Base-by-base conservation (phyloP, 2,113 vertebrate genomes). In the Callospermophilus lateralis region DNA sequence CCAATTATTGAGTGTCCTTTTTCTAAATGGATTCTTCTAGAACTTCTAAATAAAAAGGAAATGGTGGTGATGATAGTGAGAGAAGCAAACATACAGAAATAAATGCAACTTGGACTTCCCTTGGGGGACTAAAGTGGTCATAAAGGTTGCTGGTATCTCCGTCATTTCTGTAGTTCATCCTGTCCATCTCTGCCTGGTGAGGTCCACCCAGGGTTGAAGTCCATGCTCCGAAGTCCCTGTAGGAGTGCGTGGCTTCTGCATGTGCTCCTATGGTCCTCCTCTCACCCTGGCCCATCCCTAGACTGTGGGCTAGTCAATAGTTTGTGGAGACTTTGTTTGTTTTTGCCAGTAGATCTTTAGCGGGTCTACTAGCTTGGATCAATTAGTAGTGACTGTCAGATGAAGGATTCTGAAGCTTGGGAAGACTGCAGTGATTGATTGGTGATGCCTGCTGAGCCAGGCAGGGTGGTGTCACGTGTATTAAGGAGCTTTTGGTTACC, bases 291-390 rank as follows among this genome's bases (percentile, higher is more conserved):
- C 37, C 61, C 58, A 32, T 74, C 11, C 16, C 0, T 20, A 93
- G 73, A 55, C 55, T 78, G 65, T 80, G 48, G 34, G 65, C 39
- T 51, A 42, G 48, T 58, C 83, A 58, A 1, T 55, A 81, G 48
- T 93, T 72, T 61, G 16, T 61, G 45, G 30, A 48, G 55, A 8
- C 22, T 55, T 34, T 84, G 37, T 96, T 95, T 80, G 70, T 42
- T 84, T 93, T 32, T 90, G 86, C 86, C 89, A 85, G 37, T 45
- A 53, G 72, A 58, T n/a, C 89, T 95, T 97, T 95, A 86, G 67
- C 65, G 79, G 79, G 63, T 89, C 89, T 95, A 22, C 83, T 67
- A 39, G 84, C 72, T 96, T 78, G 58, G 70, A 70, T 97, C 84
- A 67, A 5, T 65, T 65, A 79, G 87, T 65, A 53, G 32, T 83